Evolutionary conservation across 1,140 invertebrate genomes (phyloP).

Genomic region (Leucophenga varia): DNA sequence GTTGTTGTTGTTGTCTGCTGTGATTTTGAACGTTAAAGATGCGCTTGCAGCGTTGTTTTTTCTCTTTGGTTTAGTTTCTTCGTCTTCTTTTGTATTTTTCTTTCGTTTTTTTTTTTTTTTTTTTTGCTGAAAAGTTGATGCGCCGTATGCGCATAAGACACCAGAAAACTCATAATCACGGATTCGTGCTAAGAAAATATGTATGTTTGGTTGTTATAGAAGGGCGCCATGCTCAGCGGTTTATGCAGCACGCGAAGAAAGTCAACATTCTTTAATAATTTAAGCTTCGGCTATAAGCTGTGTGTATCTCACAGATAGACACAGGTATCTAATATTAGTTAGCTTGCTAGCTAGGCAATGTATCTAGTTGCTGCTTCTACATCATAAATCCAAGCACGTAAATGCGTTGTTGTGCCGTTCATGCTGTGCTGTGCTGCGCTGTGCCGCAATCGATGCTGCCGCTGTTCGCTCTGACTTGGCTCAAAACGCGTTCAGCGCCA

Average conservation of each 20-base stretch:
- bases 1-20: constrained; percentile 26
- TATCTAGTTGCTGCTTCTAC: too few relatives aligned
- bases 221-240: too few relatives aligned
- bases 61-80: too few relatives aligned
- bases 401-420: constrained; percentile 15
- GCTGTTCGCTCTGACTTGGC: background rate
- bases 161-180: background rate
- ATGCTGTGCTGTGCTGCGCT: background rate
- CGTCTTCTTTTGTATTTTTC: too few relatives aligned
- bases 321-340: too few relatives aligned
- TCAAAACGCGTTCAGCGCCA: background rate
- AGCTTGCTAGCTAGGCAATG: too few relatives aligned
- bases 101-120: too few relatives aligned
- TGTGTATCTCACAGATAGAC: too few relatives aligned
- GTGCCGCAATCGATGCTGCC: background rate
- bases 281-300: too few relatives aligned
- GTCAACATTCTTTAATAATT: too few relatives aligned
- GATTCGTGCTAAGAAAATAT: constrained; percentile 30
- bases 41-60: constrained; percentile 30
- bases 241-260: too few relatives aligned
- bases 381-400: constrained; percentile 47
- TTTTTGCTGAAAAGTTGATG: constrained; percentile 35
- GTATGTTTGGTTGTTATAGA: too few relatives aligned
- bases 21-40: constrained; percentile 41
- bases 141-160: constrained; percentile 1